phyloP scores from a whole-genome alignment of 2,888 invertebrate genomes.

The Thyatira batis region DNA sequence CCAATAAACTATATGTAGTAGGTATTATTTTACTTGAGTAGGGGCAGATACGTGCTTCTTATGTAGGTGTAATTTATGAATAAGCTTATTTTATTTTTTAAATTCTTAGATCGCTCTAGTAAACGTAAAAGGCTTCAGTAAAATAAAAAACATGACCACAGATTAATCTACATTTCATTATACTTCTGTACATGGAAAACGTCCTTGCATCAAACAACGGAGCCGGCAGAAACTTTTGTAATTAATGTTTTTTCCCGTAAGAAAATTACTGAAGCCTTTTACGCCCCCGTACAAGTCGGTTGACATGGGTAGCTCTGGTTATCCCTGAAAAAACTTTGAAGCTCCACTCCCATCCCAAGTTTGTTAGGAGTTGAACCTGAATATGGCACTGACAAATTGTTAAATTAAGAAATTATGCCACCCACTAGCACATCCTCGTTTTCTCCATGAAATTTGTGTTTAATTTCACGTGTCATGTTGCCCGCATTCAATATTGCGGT shows the following conservation, averaged over 20 bases:
- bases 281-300: slow-evolving; percentile 31
- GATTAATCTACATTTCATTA: neutral
- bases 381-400: slow-evolving; percentile 40
- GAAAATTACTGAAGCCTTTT: slow-evolving; percentile 47
- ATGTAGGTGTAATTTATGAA: neutral
- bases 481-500: slow-evolving; percentile 48
- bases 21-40: neutral
- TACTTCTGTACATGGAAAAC: slow-evolving; percentile 15
- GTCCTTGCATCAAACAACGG: slow-evolving; percentile 23
- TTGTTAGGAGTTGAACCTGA: slow-evolving; percentile 32
- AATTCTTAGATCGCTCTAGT: too few relatives aligned
- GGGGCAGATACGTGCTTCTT: too few relatives aligned
- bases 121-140: too few relatives aligned
- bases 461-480: slow-evolving; percentile 33
- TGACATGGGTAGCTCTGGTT: slow-evolving; percentile 37
- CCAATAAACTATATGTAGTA: too few relatives aligned
- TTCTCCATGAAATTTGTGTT: slow-evolving; percentile 11
- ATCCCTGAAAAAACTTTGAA: slow-evolving; percentile 32
- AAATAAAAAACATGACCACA: too few relatives aligned
- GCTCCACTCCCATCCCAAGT: slow-evolving; percentile 31
- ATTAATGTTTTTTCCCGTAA: slow-evolving; percentile 48
- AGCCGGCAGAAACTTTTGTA: slow-evolving; percentile 43
- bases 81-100: too few relatives aligned
- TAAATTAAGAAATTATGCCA: slow-evolving; percentile 14
- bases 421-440: neutral